phyloP scores from a whole-genome alignment of 2,797 vertebrate genomes.

The Bufotes viridis region DNA sequence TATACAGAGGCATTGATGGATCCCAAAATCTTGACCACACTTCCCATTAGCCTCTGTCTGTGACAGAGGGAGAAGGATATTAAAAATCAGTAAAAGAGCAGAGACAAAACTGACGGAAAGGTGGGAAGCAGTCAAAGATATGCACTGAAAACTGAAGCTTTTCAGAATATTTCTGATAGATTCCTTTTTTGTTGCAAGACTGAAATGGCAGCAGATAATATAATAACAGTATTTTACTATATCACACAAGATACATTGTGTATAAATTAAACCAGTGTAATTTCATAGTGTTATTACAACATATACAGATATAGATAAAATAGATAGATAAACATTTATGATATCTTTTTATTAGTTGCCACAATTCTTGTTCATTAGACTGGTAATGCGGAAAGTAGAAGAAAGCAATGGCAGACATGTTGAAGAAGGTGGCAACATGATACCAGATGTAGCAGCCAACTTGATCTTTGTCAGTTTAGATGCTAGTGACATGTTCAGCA shows the following conservation, averaged over 20 bases:
- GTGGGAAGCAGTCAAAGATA: slow-evolving; percentile 72
- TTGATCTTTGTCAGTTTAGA: slow-evolving; percentile 3
- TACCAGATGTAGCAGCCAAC: neutral
- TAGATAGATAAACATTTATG: too few relatives aligned
- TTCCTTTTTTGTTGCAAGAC: slow-evolving; percentile 27
- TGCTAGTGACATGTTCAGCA: neutral
- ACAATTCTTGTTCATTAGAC: neutral
- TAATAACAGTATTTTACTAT: neutral
- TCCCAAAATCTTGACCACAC: slow-evolving; percentile 98
- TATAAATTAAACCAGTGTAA: neutral
- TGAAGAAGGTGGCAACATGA: neutral
- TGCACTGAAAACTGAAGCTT: slow-evolving; percentile 76
- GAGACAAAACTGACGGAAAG: slow-evolving; percentile 74
- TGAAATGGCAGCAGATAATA: slow-evolving; percentile 3
- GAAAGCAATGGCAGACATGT: neutral
- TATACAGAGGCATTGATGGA: slow-evolving; percentile 92
- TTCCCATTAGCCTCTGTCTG: slow-evolving; percentile 98
- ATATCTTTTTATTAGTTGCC: neutral
- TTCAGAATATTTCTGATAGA: slow-evolving; percentile 76
- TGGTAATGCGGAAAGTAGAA: neutral
- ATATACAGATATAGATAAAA: neutral
- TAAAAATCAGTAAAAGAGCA: slow-evolving; percentile 72
- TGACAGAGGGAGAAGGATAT: slow-evolving; percentile 93
- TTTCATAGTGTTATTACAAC: neutral
- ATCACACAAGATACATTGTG: neutral